phyloP scores from a whole-genome alignment of 2,797 vertebrate genomes.

The Periophthalmus magnuspinnatus region DNA sequence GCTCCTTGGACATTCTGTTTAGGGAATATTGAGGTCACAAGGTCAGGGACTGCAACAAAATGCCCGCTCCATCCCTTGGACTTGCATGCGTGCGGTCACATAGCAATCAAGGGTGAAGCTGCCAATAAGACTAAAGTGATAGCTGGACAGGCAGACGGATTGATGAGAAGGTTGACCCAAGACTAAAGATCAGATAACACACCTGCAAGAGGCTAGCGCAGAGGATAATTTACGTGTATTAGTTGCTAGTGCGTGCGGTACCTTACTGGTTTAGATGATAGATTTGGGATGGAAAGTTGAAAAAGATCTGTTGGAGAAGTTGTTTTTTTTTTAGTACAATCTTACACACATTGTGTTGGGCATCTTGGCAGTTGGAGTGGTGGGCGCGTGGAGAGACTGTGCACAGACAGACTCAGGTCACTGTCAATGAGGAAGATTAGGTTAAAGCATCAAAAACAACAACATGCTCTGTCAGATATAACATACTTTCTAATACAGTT shows the following conservation, averaged over 20 bases:
- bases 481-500: slow-evolving; percentile 1
- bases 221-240: slow-evolving; percentile 25
- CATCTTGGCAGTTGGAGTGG: slow-evolving; percentile 76
- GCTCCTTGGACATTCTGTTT: slow-evolving; percentile 82
- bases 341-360: slow-evolving; percentile 84
- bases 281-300: slow-evolving; percentile 53
- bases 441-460: slow-evolving; percentile 11
- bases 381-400: slow-evolving; percentile 72
- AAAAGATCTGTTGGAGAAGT: slow-evolving; percentile 56
- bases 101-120: slow-evolving; percentile 68
- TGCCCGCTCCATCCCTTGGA: slow-evolving; percentile 64
- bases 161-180: slow-evolving; percentile 28
- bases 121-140: slow-evolving; percentile 48
- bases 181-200: slow-evolving; percentile 41
- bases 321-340: slow-evolving; percentile 55
- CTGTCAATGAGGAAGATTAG: slow-evolving; percentile 45
- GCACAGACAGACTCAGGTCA: slow-evolving; percentile 76
- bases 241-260: slow-evolving; percentile 28
- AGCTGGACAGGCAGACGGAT: slow-evolving; percentile 32
- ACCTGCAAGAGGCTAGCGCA: slow-evolving; percentile 39
- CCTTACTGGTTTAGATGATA: slow-evolving; percentile 47
- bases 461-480: slow-evolving; percentile 9
- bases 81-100: slow-evolving; percentile 71
- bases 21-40: slow-evolving; percentile 20
- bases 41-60: slow-evolving; percentile 50